Evolutionary conservation across 2,888 invertebrate genomes (phyloP).

Genomic region (Lochmaea crataegi): DNA sequence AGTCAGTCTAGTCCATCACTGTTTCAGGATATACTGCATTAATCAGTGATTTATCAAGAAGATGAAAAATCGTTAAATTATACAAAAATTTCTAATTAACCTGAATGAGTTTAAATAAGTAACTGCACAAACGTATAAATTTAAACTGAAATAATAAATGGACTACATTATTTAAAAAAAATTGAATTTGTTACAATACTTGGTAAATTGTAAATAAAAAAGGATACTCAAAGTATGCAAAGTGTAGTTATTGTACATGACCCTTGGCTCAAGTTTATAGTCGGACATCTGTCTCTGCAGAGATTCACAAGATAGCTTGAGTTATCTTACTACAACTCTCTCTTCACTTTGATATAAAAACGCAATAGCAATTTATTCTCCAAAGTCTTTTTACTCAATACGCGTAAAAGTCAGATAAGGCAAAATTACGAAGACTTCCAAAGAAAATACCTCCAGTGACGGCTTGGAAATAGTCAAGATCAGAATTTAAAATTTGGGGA

Average conservation of each 20-base stretch:
- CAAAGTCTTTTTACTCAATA: slow-evolving; percentile 35
- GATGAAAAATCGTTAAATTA: slow-evolving; percentile 40
- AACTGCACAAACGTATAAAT: slow-evolving; percentile 18
- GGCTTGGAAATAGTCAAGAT: neutral
- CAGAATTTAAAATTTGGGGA: neutral
- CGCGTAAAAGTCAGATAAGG: slow-evolving; percentile 42
- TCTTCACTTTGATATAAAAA: slow-evolving; percentile 41
- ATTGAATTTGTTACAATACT: neutral
- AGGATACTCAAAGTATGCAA: slow-evolving; percentile 33
- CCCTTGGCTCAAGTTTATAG: slow-evolving; percentile 42
- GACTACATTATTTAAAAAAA: neutral
- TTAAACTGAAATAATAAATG: neutral
- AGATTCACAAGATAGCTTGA: slow-evolving; percentile 42
- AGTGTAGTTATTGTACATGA: slow-evolving; percentile 40
- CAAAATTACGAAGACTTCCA: slow-evolving; percentile 38
- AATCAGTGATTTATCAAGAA: slow-evolving; percentile 38
- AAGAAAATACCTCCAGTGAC: slow-evolving; percentile 26
- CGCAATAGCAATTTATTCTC: slow-evolving; percentile 39
- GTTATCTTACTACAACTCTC: slow-evolving; percentile 40
- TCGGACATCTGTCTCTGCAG: slow-evolving; percentile 43
- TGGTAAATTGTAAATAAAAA: neutral
- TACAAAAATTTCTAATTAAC: slow-evolving; percentile 33
- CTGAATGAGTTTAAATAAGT: slow-evolving; percentile 18
- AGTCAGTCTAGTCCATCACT: slow-evolving; percentile 8
- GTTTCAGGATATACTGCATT: slow-evolving; percentile 38